These are phyloP conservation scores for Exocentrus adspersus DNA, from an alignment of 2,888 invertebrate species.

Conservation along the genomic window DNA sequence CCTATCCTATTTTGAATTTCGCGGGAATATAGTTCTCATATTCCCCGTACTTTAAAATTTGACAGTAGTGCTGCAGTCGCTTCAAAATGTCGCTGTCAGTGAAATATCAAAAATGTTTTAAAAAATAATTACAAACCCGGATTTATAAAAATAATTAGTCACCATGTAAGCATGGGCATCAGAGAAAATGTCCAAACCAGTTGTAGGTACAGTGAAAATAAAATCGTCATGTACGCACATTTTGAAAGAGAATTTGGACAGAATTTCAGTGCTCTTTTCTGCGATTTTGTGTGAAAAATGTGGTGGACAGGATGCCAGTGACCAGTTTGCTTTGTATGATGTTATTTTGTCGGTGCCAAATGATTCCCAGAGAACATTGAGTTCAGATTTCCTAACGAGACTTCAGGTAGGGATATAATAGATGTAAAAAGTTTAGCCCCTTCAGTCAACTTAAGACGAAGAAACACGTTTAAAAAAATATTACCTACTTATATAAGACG, in stretches of 20 bases:
- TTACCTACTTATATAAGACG: too few relatives aligned
- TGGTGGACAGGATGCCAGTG: slow-evolving; percentile 39
- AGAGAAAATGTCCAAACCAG: slow-evolving; percentile 55
- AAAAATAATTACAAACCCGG: slow-evolving; percentile 6
- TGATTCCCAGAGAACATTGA: slow-evolving; percentile 56
- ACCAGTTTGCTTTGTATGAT: slow-evolving; percentile 55
- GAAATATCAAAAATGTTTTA: slow-evolving; percentile 30
- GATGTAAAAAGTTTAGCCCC: slow-evolving; percentile 26
- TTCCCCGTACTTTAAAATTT: slow-evolving; percentile 8
- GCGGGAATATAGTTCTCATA: not conserved
- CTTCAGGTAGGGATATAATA: slow-evolving; percentile 57
- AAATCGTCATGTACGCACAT: slow-evolving; percentile 58
- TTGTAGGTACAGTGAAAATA: slow-evolving; percentile 59
- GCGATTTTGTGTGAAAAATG: slow-evolving; percentile 58
- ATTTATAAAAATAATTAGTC: slow-evolving; percentile 9
- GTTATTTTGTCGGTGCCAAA: slow-evolving; percentile 55
- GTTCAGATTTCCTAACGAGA: slow-evolving; percentile 60
- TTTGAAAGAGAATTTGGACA: slow-evolving; percentile 58
- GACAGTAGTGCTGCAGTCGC: slow-evolving; percentile 29
- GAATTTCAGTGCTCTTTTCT: slow-evolving; percentile 61
- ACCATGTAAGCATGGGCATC: slow-evolving; percentile 51
- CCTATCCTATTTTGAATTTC: not conserved
- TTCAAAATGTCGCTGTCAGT: slow-evolving; percentile 37
- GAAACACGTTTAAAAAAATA: slow-evolving; percentile 40
- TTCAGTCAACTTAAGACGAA: slow-evolving; percentile 40